Evolutionary conservation across 1,140 invertebrate genomes (phyloP), one percentile per base, ranked within the genome.

Genomic region (Asbolus verrucosus): DNA sequence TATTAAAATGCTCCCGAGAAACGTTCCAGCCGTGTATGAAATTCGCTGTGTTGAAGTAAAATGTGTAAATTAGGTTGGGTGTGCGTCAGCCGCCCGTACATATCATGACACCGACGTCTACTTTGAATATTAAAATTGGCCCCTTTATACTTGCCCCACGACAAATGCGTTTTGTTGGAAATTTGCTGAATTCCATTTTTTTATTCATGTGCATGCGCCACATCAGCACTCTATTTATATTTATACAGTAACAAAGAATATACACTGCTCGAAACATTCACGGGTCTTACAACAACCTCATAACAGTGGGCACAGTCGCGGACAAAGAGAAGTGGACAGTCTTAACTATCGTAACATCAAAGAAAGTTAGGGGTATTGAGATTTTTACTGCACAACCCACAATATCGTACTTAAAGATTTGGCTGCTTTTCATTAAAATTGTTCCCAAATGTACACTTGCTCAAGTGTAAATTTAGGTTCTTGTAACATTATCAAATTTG

Each of bases 1-100:
- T 69, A 69, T 65, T 69, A 65, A 69, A 69, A 46, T 65, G 31
- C 46, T 54, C 46, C 46, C 46, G 46, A 54, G 46, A 21, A 46
- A 54, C 46, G 46, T 54, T 54, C 46, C 46, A 54, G 46, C 46
- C 46, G 46, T 54, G 46, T 54, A 54, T 54, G 46, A 54, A 54
- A 54, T 54, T 54, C 46, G 46, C 46, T 54, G 46, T 21, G 46
- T 54, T 54, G 46, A 54, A 54, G 46, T 54, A 54, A 54, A 54
- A 54, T 54, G 46, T 54, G 46, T 54, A 54, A 54, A 54, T 54
- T 54, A 54, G 46, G 46, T 54, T 54, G 46, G 46, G 46, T 54
- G 46, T 54, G 46, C 46, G 46, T 54, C 46, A 54, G 46, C 46
- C 46, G 46, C 46, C 46, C 21, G 46, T 54, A 54, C 46, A 54